phyloP scores from a whole-genome alignment of 1,140 invertebrate species.

The Danaus plexippus region DNA sequence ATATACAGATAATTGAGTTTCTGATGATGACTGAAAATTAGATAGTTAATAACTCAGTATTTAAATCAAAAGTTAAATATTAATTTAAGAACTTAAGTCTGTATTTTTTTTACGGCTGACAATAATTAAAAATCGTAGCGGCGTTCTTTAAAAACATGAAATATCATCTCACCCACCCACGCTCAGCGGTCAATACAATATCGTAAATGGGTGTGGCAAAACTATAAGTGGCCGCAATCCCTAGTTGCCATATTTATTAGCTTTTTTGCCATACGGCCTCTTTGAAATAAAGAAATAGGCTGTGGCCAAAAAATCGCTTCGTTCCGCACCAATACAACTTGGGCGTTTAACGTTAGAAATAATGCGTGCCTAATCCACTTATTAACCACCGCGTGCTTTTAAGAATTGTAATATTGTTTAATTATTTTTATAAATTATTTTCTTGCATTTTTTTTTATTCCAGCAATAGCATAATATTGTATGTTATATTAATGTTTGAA shows the following conservation, averaged over 20 bases:
- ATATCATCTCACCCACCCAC: constrained; percentile 3
- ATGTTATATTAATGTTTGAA: too few species aligned
- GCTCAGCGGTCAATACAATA: constrained; percentile 6
- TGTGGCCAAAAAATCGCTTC: constrained; percentile 17
- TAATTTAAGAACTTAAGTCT: too few species aligned
- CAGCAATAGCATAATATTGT: too few species aligned
- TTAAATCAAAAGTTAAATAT: too few species aligned
- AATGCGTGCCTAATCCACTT: constrained; percentile 22
- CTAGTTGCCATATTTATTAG: constrained; percentile 7
- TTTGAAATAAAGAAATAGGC: constrained; percentile 12
- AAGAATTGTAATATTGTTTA: too few species aligned
- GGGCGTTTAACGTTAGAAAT: constrained; percentile 20
- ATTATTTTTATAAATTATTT: too few species aligned
- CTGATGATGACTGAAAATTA: background rate
- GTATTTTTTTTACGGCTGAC: too few species aligned
- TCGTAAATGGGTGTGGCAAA: constrained; percentile 14
- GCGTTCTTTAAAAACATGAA: background rate
- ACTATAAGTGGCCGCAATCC: constrained; percentile 14
- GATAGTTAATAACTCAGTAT: background rate
- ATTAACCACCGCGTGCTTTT: constrained; percentile 2
- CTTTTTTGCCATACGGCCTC: constrained; percentile 14
- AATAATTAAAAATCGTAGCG: too few species aligned
- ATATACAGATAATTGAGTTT: background rate
- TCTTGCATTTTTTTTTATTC: too few species aligned
- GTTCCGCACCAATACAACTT: constrained; percentile 18